Conservation (phyloP, 2,888 invertebrate genomes). For the Mythimna loreyi region DNA sequence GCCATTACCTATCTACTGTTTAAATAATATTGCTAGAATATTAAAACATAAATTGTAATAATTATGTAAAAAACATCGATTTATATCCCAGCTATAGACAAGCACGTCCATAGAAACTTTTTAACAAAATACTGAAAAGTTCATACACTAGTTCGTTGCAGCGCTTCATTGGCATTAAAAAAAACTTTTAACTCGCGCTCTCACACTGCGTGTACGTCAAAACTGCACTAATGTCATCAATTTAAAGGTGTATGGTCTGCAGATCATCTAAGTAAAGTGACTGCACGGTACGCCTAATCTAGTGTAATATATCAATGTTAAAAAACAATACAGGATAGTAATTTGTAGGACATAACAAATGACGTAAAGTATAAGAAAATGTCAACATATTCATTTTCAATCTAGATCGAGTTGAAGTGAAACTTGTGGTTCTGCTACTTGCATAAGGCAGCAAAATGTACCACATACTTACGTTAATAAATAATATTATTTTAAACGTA, state of each 20-base stretch:
- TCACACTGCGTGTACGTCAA: too few species aligned
- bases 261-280: too few species aligned
- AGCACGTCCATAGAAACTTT: too few species aligned
- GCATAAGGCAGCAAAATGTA: conserved; percentile 1
- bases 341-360: background rate
- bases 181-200: too few species aligned
- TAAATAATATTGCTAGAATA: conserved; percentile 7
- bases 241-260: too few species aligned
- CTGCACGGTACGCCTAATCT: too few species aligned
- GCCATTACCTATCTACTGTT: conserved; percentile 13
- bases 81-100: too few species aligned
- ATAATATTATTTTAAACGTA: conserved; percentile 7
- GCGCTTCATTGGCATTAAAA: too few species aligned
- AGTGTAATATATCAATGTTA: background rate
- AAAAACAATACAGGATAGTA: background rate
- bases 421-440: conserved; percentile 6
- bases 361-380: conserved; percentile 4
- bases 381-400: conserved; percentile 19
- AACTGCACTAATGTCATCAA: too few species aligned
- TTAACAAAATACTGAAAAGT: too few species aligned
- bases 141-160: too few species aligned
- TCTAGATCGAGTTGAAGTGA: conserved; percentile 1
- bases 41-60: background rate
- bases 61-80: too few species aligned
- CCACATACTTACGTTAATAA: conserved; percentile 7